phyloP scores from a whole-genome alignment of 1,140 invertebrate species.

The Cotesia vestalis region DNA sequence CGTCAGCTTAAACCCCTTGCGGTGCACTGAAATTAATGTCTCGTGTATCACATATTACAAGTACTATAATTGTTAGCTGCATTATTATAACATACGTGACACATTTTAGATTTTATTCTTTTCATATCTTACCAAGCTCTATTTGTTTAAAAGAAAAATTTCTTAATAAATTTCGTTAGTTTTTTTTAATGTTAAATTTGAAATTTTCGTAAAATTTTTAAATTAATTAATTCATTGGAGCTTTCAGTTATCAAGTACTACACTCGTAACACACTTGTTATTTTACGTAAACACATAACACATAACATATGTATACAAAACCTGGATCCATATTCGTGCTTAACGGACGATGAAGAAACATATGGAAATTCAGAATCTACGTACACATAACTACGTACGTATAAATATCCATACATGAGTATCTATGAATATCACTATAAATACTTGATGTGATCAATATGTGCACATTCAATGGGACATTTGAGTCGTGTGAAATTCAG shows the following conservation, averaged over 20 bases:
- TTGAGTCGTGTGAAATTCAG: neutral
- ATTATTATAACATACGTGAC: neutral
- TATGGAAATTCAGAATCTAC: neutral
- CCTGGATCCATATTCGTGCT: slow-evolving; percentile 18
- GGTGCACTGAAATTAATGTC: slow-evolving; percentile 50
- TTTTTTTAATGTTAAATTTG: no score
- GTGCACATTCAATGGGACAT: neutral
- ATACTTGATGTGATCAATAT: slow-evolving; percentile 20
- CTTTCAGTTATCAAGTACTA: no score
- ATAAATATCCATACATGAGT: neutral
- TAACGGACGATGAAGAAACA: slow-evolving; percentile 16
- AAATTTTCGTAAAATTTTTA: no score
- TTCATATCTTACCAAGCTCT: neutral
- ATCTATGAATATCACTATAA: neutral
- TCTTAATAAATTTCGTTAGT: no score
- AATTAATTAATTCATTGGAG: no score
- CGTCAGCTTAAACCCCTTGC: slow-evolving; percentile 30
- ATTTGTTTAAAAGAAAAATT: no score
- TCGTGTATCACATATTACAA: slow-evolving; percentile 36
- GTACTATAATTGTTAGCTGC: neutral
- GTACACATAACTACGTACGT: neutral
- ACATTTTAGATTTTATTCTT: neutral
- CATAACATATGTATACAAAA: neutral
- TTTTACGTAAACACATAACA: no score
- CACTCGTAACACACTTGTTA: no score